Base-by-base conservation (phyloP, 2,113 vertebrate genomes). In the Pleuronectes platessa region DNA sequence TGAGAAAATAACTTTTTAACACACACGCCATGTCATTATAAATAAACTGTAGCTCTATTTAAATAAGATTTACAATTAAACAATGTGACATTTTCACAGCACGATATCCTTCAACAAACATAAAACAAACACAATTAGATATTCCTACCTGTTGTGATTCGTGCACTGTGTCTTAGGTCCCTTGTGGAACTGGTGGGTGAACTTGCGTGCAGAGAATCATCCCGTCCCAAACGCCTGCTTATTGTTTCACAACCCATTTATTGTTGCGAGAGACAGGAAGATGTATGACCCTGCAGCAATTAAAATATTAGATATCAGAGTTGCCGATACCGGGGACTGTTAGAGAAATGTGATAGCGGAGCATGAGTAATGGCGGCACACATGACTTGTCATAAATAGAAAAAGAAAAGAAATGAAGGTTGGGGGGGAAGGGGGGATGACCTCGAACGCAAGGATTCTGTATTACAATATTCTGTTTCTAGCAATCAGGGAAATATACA, bases 251-350 rank as follows among this genome's bases (percentile, higher is more conserved):
- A 56, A 61, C 42, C 53, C 78, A 61, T 76, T 82, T 85, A 83
- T 89, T 89, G 83, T 90, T 85, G 73, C 70, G 9, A 63, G 45
- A 85, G 84, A 91, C 87, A 89, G 87, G 78, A 81, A 88, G 91
- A 92, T 80, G 89, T 92, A 93, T 88, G 86, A 93, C 92, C 92
- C 87, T 68, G 82, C 78, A 67, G 88, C 84, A 91, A 93, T 93
- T 93, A 93, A 89, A 92, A 89, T 87, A 89, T 88, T 90, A 78
- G 87, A 90, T 92, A 93, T 92, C 88, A 94, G 91, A 93, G 89
- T 51, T 76, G 55, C 80, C 79, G 78, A 64, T 13, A 82, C 88
- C 86, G 86, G 83, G 58, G 69, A 89, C 83, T 90, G 87, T 89
- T 83, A 85, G 89, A 81, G 90, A 93, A 94, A 94, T 60, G 87